phyloP scores from a whole-genome alignment of 2,888 invertebrate species.

The Hyposoter didymator region DNA sequence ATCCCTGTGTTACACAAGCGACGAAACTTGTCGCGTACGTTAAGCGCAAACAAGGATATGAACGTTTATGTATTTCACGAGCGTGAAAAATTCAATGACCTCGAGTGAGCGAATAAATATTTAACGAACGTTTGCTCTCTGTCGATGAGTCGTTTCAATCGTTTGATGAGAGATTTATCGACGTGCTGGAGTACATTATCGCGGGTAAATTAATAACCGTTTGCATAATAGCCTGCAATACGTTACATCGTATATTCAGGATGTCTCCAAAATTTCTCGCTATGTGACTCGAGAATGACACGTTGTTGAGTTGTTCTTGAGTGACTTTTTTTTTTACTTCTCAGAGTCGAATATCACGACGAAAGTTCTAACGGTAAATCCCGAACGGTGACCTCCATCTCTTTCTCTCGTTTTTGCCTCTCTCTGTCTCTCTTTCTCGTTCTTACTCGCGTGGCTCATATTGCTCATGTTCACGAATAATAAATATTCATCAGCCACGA shows the following conservation, averaged over 20 bases:
- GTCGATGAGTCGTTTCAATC: slow-evolving; percentile 57
- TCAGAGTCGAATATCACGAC: slow-evolving; percentile 35
- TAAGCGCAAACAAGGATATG: slow-evolving; percentile 17
- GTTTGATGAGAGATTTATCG: slow-evolving; percentile 62
- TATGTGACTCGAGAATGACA: slow-evolving; percentile 11
- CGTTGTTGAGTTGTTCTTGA: slow-evolving; percentile 14
- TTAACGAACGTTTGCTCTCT: slow-evolving; percentile 27
- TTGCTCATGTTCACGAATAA: slow-evolving; percentile 51
- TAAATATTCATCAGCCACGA: slow-evolving; percentile 58
- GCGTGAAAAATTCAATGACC: slow-evolving; percentile 50
- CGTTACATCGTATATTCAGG: neutral
- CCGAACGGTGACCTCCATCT: slow-evolving; percentile 50
- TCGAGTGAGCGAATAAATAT: slow-evolving; percentile 44
- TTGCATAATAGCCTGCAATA: slow-evolving; percentile 25
- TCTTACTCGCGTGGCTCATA: slow-evolving; percentile 34
- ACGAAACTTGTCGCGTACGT: slow-evolving; percentile 7
- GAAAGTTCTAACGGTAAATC: slow-evolving; percentile 51
- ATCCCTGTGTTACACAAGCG: neutral
- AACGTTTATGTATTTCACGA: slow-evolving; percentile 5
- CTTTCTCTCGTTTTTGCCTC: slow-evolving; percentile 21
- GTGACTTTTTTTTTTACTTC: slow-evolving; percentile 7
- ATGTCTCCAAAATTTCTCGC: slow-evolving; percentile 11
- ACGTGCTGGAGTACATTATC: slow-evolving; percentile 34
- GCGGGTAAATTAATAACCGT: slow-evolving; percentile 50
- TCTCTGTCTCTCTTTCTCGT: slow-evolving; percentile 27